phyloP scores from a whole-genome alignment of 2,888 invertebrate genomes.

The Lasioglossum calceatum region DNA sequence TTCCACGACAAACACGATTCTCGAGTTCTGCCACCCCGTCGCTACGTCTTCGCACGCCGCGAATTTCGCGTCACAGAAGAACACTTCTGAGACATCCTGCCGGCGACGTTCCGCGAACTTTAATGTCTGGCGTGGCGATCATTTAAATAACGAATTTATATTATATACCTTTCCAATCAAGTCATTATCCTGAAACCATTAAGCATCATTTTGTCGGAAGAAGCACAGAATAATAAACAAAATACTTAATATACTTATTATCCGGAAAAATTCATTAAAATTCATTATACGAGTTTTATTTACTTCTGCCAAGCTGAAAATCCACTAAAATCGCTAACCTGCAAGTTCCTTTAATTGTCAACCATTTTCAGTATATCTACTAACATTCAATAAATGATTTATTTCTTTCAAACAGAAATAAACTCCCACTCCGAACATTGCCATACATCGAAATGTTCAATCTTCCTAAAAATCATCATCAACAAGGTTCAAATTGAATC shows the following conservation, averaged over 20 bases:
- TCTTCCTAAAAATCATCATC: too few relatives aligned
- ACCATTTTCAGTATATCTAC: background rate
- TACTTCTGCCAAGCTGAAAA: too few relatives aligned
- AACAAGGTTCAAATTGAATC: background rate
- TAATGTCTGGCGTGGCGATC: background rate
- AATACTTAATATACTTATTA: too few relatives aligned
- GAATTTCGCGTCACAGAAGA: conserved; percentile 37
- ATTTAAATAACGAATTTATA: background rate
- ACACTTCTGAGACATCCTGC: conserved; percentile 43
- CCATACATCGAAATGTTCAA: too few relatives aligned
- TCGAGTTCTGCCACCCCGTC: conserved; percentile 17
- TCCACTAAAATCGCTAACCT: too few relatives aligned
- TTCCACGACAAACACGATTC: conserved; percentile 43
- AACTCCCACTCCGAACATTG: too few relatives aligned
- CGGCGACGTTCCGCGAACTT: background rate
- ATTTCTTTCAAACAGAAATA: background rate
- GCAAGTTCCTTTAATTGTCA: background rate
- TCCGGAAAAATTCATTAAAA: too few relatives aligned
- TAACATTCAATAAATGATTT: background rate
- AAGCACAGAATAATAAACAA: too few relatives aligned
- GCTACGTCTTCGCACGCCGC: conserved; percentile 17
- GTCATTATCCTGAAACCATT: background rate
- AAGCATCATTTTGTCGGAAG: too few relatives aligned
- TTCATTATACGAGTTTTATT: too few relatives aligned
- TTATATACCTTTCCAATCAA: background rate